phyloP scores from a whole-genome alignment of 2,797 vertebrate genomes.

The Caiman crocodilus region DNA sequence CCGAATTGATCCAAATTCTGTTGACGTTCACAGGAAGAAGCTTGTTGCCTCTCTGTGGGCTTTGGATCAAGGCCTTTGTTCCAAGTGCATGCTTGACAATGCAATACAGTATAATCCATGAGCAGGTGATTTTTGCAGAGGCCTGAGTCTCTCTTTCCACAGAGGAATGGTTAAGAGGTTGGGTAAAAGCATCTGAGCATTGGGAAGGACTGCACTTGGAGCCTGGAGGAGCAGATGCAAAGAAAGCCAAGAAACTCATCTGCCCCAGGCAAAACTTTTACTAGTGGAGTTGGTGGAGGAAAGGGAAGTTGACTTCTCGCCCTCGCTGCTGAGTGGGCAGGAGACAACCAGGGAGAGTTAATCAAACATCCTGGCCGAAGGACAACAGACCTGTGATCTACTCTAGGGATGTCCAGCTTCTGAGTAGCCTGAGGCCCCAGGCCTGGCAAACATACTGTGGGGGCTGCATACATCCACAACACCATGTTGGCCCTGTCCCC shows the following conservation, averaged over 20 bases:
- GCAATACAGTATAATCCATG: background rate
- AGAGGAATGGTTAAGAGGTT: background rate
- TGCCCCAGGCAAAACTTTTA: background rate
- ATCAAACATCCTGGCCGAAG: too few relatives aligned
- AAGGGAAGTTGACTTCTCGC: background rate
- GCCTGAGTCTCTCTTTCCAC: too few relatives aligned
- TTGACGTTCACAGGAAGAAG: background rate
- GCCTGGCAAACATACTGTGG: too few relatives aligned
- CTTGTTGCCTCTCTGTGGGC: background rate
- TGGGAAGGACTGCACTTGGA: background rate
- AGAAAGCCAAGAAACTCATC: background rate
- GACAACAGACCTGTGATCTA: too few relatives aligned
- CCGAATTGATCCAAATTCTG: background rate
- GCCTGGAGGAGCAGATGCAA: background rate
- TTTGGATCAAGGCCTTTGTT: background rate
- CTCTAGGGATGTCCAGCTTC: too few relatives aligned
- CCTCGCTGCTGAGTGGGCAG: background rate
- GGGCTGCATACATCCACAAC: too few relatives aligned
- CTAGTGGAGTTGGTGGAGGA: background rate
- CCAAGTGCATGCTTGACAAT: background rate
- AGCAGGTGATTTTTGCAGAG: background rate
- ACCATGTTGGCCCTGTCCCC: too few relatives aligned
- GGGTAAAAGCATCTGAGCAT: background rate
- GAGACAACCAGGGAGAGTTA: too few relatives aligned
- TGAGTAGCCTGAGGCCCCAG: too few relatives aligned